A percentile compares a stretch with the other conserved stretches of the same genome.
Conservation (phyloP, 92 coral and sea anemone genomes). For the Siderastrea siderea region DNA sequence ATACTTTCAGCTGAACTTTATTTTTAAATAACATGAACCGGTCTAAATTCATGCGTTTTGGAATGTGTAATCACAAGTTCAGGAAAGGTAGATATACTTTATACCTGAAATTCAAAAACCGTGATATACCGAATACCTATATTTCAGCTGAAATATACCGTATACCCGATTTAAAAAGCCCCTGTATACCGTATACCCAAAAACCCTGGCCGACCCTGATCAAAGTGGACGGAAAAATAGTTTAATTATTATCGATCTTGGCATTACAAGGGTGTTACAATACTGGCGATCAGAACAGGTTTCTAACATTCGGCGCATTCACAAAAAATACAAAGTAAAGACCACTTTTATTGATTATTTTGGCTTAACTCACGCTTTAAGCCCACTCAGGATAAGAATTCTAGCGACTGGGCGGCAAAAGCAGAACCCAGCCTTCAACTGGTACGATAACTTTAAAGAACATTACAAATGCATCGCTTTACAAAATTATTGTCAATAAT, state of each 20-base stretch:
- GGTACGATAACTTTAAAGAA: background rate
- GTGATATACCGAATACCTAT: too few species aligned
- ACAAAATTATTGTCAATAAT: background rate
- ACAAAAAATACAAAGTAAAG: background rate
- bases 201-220: too few species aligned
- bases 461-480: background rate
- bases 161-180: too few species aligned
- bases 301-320: background rate
- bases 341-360: too few species aligned
- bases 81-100: too few species aligned
- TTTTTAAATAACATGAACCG: too few species aligned
- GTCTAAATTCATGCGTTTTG: too few species aligned
- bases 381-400: background rate
- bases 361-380: background rate
- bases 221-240: background rate
- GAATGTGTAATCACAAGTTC: too few species aligned
- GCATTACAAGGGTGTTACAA: background rate
- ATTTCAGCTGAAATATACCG: too few species aligned
- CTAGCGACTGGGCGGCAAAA: background rate
- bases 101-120: too few species aligned
- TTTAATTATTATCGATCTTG: background rate
- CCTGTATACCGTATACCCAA: too few species aligned
- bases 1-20: too few species aligned
- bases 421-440: background rate
- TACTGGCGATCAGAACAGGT: background rate